Percentiles rank a stretch among this genome's conserved stretches.
These are phyloP conservation scores for Artemia sp. DNA, from an alignment of 2,888 invertebrate genomes.

Conservation along the genomic window DNA sequence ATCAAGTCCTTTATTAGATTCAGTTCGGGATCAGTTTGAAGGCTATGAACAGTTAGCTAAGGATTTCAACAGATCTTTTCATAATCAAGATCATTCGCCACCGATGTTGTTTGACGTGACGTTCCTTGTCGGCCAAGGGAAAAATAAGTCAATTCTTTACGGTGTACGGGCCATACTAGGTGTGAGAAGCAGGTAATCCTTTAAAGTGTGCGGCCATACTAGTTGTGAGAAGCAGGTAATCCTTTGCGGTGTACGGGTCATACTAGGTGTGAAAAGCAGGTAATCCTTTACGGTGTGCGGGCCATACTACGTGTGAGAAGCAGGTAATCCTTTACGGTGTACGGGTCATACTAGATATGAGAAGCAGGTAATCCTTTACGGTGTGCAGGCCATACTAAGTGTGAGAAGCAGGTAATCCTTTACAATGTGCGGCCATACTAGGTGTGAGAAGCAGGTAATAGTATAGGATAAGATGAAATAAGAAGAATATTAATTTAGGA, in stretches of 20 bases:
- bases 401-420: too few relatives aligned
- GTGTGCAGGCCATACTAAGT: too few relatives aligned
- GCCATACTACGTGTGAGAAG: conserved; percentile 38
- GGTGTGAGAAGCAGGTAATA: conserved; percentile 30
- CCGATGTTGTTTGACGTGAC: conserved; percentile 68
- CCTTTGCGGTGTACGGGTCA: too few relatives aligned
- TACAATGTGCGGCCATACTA: too few relatives aligned
- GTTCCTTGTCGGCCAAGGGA: conserved; percentile 76
- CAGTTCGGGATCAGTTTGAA: conserved; percentile 80
- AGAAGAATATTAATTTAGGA: too few relatives aligned
- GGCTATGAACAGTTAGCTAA: conserved; percentile 83
- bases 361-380: conserved; percentile 48
- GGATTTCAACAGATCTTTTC: conserved; percentile 73
- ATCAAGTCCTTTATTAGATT: conserved; percentile 75
- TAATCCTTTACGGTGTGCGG: too few relatives aligned
- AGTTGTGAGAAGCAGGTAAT: too few relatives aligned
- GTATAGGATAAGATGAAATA: too few relatives aligned
- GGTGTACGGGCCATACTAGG: conserved; percentile 80
- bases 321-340: conserved; percentile 80
- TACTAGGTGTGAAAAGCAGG: conserved; percentile 44
- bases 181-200: conserved; percentile 57
- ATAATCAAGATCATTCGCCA: conserved; percentile 61
- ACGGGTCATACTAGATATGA: conserved; percentile 70
- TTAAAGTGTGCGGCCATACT: too few relatives aligned
- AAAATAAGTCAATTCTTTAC: conserved; percentile 74